Conservation (phyloP, 1,140 invertebrate species). For the Zaprionus camerounensis region DNA sequence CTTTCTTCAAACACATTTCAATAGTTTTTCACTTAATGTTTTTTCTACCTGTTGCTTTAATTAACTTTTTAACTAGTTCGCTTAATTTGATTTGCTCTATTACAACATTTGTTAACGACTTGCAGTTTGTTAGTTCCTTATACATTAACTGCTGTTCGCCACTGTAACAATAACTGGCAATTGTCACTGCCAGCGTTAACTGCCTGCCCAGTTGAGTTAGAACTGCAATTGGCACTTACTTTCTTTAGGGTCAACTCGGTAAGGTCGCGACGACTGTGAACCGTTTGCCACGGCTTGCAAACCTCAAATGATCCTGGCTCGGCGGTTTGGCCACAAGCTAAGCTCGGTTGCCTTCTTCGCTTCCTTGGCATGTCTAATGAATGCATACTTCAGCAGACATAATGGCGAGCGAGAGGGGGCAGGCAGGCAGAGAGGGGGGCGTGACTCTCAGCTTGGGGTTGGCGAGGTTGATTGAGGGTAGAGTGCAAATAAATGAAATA, state of each 20-base stretch:
- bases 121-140: background rate
- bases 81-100: background rate
- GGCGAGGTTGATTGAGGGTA: slow-evolving; percentile 41
- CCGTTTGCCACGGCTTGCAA: slow-evolving; percentile 62
- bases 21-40: background rate
- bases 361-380: slow-evolving; percentile 75
- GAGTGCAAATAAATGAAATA: slow-evolving; percentile 74
- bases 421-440: background rate
- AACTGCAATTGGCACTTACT: slow-evolving; percentile 51
- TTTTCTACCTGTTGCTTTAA: background rate
- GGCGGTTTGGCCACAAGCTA: slow-evolving; percentile 62
- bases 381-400: slow-evolving; percentile 65
- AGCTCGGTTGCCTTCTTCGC: slow-evolving; percentile 63
- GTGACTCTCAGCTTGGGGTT: slow-evolving; percentile 7
- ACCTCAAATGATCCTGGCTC: slow-evolving; percentile 73
- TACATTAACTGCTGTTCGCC: background rate
- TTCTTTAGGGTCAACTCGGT: background rate
- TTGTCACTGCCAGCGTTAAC: background rate
- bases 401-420: background rate
- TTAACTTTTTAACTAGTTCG: background rate
- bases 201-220: background rate
- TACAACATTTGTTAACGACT: background rate
- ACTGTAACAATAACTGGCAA: background rate
- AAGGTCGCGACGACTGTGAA: slow-evolving; percentile 40
- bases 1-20: background rate